phyloP scores from a whole-genome alignment of 2,113 vertebrate species.

The Lophochroa leadbeateri region DNA sequence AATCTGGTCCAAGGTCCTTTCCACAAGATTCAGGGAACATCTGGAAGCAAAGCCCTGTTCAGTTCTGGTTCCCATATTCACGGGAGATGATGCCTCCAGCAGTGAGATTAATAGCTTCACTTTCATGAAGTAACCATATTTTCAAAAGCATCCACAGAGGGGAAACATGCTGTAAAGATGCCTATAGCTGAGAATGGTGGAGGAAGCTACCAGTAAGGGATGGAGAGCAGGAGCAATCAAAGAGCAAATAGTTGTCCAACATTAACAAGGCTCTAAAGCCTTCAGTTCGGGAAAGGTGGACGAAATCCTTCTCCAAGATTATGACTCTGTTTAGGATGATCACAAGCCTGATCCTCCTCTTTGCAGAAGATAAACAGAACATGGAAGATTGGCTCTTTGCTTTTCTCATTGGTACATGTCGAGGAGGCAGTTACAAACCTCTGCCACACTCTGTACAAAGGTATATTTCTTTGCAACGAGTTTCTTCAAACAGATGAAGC shows the following conservation, averaged over 20 bases:
- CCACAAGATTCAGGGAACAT: not conserved
- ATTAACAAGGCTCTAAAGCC: not conserved
- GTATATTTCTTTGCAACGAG: not conserved
- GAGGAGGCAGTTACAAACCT: not conserved
- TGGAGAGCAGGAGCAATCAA: not conserved
- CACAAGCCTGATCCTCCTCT: not conserved
- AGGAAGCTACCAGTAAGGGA: not conserved
- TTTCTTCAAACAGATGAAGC: not conserved
- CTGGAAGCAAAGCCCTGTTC: constrained; percentile 20
- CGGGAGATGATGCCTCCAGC: constrained; percentile 11
- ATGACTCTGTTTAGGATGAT: not conserved
- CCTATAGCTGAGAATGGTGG: not conserved
- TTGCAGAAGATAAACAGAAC: not conserved
- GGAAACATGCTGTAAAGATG: not conserved
- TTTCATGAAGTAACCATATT: not conserved
- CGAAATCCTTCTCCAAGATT: not conserved
- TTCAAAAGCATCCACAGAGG: not conserved
- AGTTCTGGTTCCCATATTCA: constrained; percentile 6
- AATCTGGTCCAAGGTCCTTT: not conserved
- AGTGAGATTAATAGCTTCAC: not conserved
- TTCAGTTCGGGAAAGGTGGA: not conserved
- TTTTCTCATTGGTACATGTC: not conserved
- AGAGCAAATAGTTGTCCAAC: not conserved
- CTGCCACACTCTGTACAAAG: not conserved
- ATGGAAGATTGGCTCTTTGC: not conserved